Base-by-base conservation (phyloP, 2,888 invertebrate genomes). In the Patella pellucida region DNA sequence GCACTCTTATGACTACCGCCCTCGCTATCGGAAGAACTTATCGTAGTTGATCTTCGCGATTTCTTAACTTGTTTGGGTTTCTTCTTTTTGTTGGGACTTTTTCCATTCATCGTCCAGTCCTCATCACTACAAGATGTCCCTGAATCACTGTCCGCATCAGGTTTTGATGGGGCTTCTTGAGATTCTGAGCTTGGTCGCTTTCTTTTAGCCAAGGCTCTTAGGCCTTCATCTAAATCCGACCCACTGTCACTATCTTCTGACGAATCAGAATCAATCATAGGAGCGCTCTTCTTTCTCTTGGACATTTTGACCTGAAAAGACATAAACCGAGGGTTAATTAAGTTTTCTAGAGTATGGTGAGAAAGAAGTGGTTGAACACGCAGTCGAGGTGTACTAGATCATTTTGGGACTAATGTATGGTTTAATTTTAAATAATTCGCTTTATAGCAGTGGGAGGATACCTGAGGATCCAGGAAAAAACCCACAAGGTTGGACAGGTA, bases 101-200 rank as follows among this genome's bases (percentile, higher is more conserved):
- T 87, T 2, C 88, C 88, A 82, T 86, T 86, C 69, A 84, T 84
- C 70, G 86, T 88, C 90, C 90, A 90, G 89, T 90, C 90, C 79
- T 86, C 88, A 85, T 90, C 90, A 83, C 89, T 89, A 69, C 88
- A 87, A 27, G 89, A 90, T 7, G 89, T 88, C 69, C 87, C 87
- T 5, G 88, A 88, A 31, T 88, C 89, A 15, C 87, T 87, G 73
- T 85, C 87, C 52, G 80, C 77, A 77, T 74, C 75, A 73, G 78
- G 62, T 72, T 75, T 52, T 11, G n/a, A n/a, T n/a, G 78, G 71
- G 12, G 80, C 78, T 52, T 78, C 70, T 56, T 85, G 83, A n/a
- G 86, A 82, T 72, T 85, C 86, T 23, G 86, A 83, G 19, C 84
- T 84, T 69, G 82, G 80, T 27, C 86, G 82, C 69, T 87, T 87